phyloP scores from a whole-genome alignment of 2,888 invertebrate genomes.

The Ectemnius continuus region DNA sequence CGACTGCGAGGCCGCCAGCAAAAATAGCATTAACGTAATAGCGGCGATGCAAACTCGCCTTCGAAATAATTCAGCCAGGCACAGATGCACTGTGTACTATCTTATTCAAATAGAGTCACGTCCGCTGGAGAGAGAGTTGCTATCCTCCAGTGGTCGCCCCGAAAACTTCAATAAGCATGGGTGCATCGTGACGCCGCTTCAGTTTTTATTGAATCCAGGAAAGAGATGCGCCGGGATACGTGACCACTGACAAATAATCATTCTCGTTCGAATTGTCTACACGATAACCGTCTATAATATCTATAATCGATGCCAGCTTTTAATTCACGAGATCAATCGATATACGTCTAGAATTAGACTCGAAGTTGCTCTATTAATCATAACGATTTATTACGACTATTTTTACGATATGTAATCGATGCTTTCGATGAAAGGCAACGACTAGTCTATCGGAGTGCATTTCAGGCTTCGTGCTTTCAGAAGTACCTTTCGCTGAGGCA shows the following conservation, averaged over 20 bases:
- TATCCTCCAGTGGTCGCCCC: neutral
- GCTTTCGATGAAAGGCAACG: no score
- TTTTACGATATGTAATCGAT: no score
- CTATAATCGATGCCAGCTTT: no score
- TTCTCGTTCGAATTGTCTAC: conserved; percentile 35
- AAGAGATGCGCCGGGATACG: conserved; percentile 27
- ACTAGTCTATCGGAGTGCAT: conserved; percentile 25
- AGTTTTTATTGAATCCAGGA: conserved; percentile 35
- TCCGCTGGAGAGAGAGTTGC: neutral
- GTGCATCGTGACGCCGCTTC: conserved; percentile 21
- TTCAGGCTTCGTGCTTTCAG: conserved; percentile 50
- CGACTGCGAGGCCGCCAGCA: no score
- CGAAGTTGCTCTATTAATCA: no score
- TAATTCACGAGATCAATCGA: no score
- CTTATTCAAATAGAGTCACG: conserved; percentile 9
- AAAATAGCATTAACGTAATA: no score
- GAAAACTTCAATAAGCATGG: neutral
- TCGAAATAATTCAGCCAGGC: no score
- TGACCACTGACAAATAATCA: conserved; percentile 44
- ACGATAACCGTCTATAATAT: no score
- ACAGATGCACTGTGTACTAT: neutral
- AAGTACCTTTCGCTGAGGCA: conserved; percentile 25
- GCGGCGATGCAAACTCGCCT: no score
- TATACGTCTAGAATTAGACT: no score
- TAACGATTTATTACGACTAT: no score